Percentiles rank a stretch among this genome's conserved stretches.
phyloP scores from a whole-genome alignment of 1,140 invertebrate genomes.

The Andricus grossulariae region DNA sequence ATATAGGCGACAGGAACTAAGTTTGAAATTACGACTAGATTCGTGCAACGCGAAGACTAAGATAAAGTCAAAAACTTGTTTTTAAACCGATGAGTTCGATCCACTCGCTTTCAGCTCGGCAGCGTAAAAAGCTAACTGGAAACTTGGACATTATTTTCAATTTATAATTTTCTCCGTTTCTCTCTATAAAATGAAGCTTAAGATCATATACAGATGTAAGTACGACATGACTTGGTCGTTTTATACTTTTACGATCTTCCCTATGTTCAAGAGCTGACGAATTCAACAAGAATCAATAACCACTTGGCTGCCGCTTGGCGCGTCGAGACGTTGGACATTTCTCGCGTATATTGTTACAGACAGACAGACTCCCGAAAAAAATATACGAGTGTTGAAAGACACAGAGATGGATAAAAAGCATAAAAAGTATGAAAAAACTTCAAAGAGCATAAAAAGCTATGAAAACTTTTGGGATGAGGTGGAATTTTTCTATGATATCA shows the following conservation, averaged over 20 bases:
- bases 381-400: slow-evolving; percentile 7
- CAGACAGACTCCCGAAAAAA: neutral
- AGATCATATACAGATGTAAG: neutral
- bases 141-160: neutral
- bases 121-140: neutral
- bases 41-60: no score
- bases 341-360: slow-evolving; percentile 14
- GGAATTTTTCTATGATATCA: neutral
- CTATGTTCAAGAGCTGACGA: neutral
- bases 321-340: slow-evolving; percentile 5
- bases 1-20: no score
- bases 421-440: neutral
- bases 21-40: no score
- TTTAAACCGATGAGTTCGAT: neutral
- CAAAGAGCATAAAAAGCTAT: neutral
- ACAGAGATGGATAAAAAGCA: neutral
- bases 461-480: slow-evolving; percentile 1
- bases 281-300: slow-evolving; percentile 25
- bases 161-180: neutral
- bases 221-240: neutral
- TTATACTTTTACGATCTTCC: neutral
- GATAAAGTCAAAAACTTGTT: slow-evolving; percentile 10
- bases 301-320: slow-evolving; percentile 3
- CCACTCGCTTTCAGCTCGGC: neutral
- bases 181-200: neutral